Conservation (phyloP, 2,797 vertebrate genomes). For the Malacoctenus gilli region DNA sequence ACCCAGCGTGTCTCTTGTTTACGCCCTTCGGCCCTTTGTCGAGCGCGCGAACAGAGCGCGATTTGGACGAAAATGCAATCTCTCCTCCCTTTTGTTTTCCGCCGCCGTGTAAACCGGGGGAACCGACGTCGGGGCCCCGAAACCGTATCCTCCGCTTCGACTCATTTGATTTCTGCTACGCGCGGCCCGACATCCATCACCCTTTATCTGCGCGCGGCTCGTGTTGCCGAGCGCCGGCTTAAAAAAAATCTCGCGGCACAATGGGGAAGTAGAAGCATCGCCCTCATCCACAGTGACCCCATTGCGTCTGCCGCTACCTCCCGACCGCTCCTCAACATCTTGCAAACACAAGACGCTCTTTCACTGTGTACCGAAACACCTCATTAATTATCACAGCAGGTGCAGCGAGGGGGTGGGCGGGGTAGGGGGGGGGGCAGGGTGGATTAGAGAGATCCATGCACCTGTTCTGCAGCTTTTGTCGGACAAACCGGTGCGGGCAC, state of each 20-base stretch:
- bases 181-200: constrained; percentile 18
- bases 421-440: constrained; percentile 44
- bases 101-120: too few species aligned
- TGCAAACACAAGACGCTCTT: constrained; percentile 41
- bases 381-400: constrained; percentile 78
- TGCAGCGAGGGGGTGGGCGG: too few species aligned
- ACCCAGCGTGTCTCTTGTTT: too few species aligned
- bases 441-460: constrained; percentile 63
- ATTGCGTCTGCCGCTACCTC: constrained; percentile 45
- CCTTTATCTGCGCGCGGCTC: constrained; percentile 27
- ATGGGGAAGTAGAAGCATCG: constrained; percentile 42
- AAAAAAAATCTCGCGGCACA: constrained; percentile 45
- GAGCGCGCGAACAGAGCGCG: too few species aligned
- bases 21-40: too few species aligned
- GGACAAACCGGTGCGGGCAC: constrained; percentile 59
- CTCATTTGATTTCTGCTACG: constrained; percentile 13
- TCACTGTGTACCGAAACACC: constrained; percentile 52
- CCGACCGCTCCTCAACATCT: constrained; percentile 32
- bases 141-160: constrained; percentile 2
- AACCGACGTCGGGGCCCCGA: too few species aligned
- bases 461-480: constrained; percentile 64
- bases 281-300: constrained; percentile 54
- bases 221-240: constrained; percentile 27
- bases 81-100: too few species aligned
- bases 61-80: too few species aligned